Evolutionary conservation across 1,140 invertebrate species (phyloP).

Genomic region (Drosophila lacteicornis): DNA sequence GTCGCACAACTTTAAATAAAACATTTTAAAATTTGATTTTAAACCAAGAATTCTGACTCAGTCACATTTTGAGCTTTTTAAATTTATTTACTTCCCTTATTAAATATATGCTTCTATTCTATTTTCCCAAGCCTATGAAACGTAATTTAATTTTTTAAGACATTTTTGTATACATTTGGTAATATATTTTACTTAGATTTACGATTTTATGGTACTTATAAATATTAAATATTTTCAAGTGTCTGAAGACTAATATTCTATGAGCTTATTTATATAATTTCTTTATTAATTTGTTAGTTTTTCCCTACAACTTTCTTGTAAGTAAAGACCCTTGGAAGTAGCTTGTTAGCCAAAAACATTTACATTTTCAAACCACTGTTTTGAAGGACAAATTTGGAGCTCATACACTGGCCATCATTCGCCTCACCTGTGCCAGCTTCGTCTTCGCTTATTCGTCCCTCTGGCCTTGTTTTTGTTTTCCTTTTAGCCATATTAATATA

Average conservation of each 20-base stretch:
- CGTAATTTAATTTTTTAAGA: too few relatives aligned
- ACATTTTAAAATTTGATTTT: background rate
- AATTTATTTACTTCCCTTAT: background rate
- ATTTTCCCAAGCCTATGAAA: background rate
- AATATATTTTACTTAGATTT: too few relatives aligned
- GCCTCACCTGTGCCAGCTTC: slow-evolving; percentile 4
- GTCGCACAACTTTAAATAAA: background rate
- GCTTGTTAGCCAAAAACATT: background rate
- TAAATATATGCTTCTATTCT: background rate
- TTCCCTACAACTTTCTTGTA: background rate
- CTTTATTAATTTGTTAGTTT: background rate
- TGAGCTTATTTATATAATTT: too few relatives aligned
- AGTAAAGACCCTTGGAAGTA: too few relatives aligned
- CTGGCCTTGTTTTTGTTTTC: slow-evolving; percentile 42
- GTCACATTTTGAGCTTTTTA: background rate
- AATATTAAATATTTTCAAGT: too few relatives aligned
- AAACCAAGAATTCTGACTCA: background rate
- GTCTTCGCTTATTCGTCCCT: background rate
- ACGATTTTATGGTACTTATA: too few relatives aligned
- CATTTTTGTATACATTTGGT: too few relatives aligned
- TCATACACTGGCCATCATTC: background rate
- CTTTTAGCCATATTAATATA: slow-evolving; percentile 47
- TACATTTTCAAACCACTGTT: slow-evolving; percentile 8
- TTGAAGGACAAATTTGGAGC: background rate
- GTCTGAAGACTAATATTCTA: too few relatives aligned